These are phyloP conservation scores for Luperina testacea DNA, from an alignment of 2,888 invertebrate genomes.

Conservation along the genomic window DNA sequence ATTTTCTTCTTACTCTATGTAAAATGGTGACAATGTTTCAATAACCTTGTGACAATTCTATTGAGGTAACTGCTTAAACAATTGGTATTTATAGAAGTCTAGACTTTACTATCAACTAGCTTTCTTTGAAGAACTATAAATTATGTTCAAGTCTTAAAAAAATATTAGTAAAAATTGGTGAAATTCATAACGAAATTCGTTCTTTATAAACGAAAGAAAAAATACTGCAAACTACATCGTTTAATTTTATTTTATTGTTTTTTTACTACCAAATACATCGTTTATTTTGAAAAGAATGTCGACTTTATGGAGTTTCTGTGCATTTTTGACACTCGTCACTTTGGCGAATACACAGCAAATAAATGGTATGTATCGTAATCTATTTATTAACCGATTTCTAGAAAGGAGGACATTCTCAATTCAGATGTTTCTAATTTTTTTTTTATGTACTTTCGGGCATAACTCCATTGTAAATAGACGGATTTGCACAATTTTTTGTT, in stretches of 20 bases:
- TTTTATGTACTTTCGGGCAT: too few relatives aligned
- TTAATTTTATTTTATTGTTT: neutral
- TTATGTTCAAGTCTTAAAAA: neutral
- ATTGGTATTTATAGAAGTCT: neutral
- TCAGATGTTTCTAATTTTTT: too few relatives aligned
- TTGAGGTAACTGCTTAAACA: neutral
- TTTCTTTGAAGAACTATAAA: neutral
- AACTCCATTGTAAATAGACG: too few relatives aligned
- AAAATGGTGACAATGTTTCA: neutral
- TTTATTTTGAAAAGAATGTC: constrained; percentile 1
- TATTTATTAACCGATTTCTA: too few relatives aligned
- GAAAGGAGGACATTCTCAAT: too few relatives aligned
- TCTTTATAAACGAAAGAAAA: neutral
- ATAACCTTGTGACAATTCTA: constrained; percentile 24
- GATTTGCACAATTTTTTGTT: too few relatives aligned
- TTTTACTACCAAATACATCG: neutral
- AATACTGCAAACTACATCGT: too few relatives aligned
- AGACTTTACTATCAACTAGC: neutral
- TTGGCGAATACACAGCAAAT: constrained; percentile 29
- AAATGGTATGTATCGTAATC: constrained; percentile 8
- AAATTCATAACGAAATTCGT: neutral
- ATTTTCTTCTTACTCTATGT: constrained; percentile 10
- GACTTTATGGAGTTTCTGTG: constrained; percentile 10
- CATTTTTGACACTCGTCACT: constrained; percentile 4
- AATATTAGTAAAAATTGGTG: neutral